Percentiles rank a stretch among this genome's conserved stretches.
These are phyloP conservation scores for Siniperca chuatsi DNA, from an alignment of 2,113 vertebrate genomes.

Conservation along the genomic window DNA sequence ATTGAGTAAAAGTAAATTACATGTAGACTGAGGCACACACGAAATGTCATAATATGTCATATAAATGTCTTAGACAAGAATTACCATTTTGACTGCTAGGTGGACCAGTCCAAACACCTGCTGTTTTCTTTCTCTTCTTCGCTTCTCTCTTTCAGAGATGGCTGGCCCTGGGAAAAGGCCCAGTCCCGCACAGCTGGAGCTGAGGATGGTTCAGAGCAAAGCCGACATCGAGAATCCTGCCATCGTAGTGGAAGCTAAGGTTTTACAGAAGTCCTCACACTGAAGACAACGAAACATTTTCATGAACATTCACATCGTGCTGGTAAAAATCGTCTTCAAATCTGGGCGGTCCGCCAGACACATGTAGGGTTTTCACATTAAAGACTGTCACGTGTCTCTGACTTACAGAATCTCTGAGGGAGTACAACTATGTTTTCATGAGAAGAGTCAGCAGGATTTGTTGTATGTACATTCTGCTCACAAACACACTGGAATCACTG, in stretches of 20 bases:
- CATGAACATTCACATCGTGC: slow-evolving; percentile 8
- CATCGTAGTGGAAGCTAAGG: slow-evolving; percentile 88
- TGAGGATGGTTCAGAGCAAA: slow-evolving; percentile 98
- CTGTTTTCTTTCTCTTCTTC: background rate
- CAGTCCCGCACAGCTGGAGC: slow-evolving; percentile 92
- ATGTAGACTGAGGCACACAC: background rate
- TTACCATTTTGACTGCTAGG: background rate
- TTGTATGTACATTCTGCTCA: slow-evolving; percentile 39
- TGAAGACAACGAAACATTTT: slow-evolving; percentile 44
- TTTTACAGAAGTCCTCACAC: slow-evolving; percentile 83
- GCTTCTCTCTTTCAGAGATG: slow-evolving; percentile 79
- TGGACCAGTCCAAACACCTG: background rate
- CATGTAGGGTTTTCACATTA: slow-evolving; percentile 73
- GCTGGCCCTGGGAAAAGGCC: slow-evolving; percentile 90
- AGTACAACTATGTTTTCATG: slow-evolving; percentile 75
- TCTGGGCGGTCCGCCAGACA: background rate
- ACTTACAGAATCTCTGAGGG: slow-evolving; percentile 86
- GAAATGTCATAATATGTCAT: background rate
- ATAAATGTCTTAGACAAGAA: background rate
- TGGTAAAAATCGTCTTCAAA: slow-evolving; percentile 29
- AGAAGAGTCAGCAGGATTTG: slow-evolving; percentile 49
- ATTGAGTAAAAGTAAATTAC: background rate
- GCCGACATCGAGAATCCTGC: slow-evolving; percentile 94
- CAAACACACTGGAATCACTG: slow-evolving; percentile 61
- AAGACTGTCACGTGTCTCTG: slow-evolving; percentile 84